Percentiles rank a stretch among this genome's conserved stretches.
Conservation (phyloP, 2,888 invertebrate genomes). For the Dryococelus australis region DNA sequence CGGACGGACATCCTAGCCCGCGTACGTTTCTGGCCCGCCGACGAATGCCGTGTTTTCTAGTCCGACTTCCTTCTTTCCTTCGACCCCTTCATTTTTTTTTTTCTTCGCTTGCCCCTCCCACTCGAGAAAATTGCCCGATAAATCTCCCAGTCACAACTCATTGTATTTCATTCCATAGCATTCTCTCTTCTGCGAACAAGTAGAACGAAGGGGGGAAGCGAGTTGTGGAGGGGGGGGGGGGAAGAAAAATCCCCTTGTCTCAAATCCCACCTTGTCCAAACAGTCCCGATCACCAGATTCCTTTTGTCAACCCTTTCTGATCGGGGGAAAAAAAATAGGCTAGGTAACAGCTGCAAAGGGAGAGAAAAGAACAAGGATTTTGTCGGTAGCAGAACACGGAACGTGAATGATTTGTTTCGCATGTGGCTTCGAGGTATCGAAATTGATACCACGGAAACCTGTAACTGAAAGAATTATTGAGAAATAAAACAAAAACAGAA, state of each 20-base stretch:
- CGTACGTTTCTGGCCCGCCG: not conserved
- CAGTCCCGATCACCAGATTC: not conserved
- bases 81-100: not conserved
- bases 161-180: conserved; percentile 10
- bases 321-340: not conserved
- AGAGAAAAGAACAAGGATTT: not conserved
- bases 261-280: conserved; percentile 16
- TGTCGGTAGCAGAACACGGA: not conserved
- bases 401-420: not conserved
- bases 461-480: not conserved
- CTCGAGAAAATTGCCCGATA: conserved; percentile 16
- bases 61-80: not conserved
- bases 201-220: not conserved
- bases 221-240: too few species aligned
- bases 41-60: not conserved
- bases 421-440: not conserved
- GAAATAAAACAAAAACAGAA: not conserved
- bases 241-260: not conserved
- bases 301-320: not conserved
- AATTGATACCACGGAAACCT: not conserved
- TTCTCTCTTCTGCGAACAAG: not conserved
- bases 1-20: not conserved
- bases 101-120: not conserved
- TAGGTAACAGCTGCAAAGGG: not conserved
- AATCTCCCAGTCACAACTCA: conserved; percentile 10